Evolutionary conservation across 2,888 invertebrate species (phyloP).

Genomic region (Drosophila sordidula): DNA sequence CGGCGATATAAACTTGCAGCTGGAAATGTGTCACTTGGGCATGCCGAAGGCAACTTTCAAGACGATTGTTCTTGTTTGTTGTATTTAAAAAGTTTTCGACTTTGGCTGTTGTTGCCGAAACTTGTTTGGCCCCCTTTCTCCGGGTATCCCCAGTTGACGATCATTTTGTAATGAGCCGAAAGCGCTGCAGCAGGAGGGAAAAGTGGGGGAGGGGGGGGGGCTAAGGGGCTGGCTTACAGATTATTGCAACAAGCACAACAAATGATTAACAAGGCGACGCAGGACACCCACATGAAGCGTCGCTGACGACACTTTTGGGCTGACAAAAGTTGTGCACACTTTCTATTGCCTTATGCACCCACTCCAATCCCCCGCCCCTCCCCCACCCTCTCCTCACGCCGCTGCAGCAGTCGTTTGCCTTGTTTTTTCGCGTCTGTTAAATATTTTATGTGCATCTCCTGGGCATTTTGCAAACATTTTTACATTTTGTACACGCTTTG

Average conservation of each 20-base stretch:
- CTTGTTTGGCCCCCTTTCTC: slow-evolving; percentile 13
- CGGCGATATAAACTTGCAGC: slow-evolving; percentile 47
- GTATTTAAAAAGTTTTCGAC: slow-evolving; percentile 37
- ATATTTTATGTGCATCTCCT: slow-evolving; percentile 84
- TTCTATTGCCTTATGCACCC: slow-evolving; percentile 11
- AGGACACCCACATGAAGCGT: slow-evolving; percentile 43
- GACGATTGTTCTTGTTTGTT: slow-evolving; percentile 38
- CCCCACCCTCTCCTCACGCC: background rate
- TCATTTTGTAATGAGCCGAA: slow-evolving; percentile 65
- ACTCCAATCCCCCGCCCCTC: background rate
- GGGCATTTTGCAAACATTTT: slow-evolving; percentile 81
- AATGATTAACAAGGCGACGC: slow-evolving; percentile 69
- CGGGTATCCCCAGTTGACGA: slow-evolving; percentile 43
- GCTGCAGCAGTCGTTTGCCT: slow-evolving; percentile 3
- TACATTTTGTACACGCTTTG: slow-evolving; percentile 53
- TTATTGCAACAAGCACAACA: slow-evolving; percentile 64
- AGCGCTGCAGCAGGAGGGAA: slow-evolving; percentile 13
- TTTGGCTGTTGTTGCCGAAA: slow-evolving; percentile 36
- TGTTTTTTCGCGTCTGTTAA: slow-evolving; percentile 72
- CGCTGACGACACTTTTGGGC: slow-evolving; percentile 39
- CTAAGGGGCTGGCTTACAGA: slow-evolving; percentile 36
- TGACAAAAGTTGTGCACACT: slow-evolving; percentile 28
- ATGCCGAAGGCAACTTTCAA: slow-evolving; percentile 42
- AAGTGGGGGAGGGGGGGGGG: background rate
- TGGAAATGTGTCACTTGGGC: slow-evolving; percentile 73